Base-by-base conservation (phyloP, 1,140 invertebrate genomes). In the Nixonia krombeini region DNA sequence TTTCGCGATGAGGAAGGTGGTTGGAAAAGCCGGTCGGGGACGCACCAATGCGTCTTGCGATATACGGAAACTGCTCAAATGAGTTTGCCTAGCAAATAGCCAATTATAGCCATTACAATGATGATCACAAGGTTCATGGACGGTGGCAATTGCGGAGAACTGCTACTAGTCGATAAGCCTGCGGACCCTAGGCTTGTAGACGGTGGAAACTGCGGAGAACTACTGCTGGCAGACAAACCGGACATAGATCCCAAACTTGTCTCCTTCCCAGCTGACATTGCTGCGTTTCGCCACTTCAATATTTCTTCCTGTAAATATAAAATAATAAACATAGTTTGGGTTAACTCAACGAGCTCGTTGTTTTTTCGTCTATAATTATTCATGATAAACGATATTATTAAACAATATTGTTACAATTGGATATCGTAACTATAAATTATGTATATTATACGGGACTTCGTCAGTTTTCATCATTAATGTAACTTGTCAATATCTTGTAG, bases 31-130 rank as follows among this genome's bases (percentile, higher is more conserved):
- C 50, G 65, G 65, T 73, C 67, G 46, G 70, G 70, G 72, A 66
- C 62, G 65, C 67, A 74, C 75, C 70, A 66, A 73, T 64, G 65
- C 58, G 37, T 37, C 46, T 18, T 65, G 46, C 65, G 55, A 38
- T 68, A 70, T 61, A 53, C 66, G 61, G 69, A 73, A 71, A 71
- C 59, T 73, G 72, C 74, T 85, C 81, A 85, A 73, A 85, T 81
- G 41, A 85, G 49, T 80, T 84, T 85, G 50, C 82, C 84, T 67
- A 85, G 49, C 21, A 85, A 66, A 70, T 80, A 85, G 55, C 83
- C 84, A 15, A 85, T 40, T 72, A 85, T 64, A 44, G 78, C 73
- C 77, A 85, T 84, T 12, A 72, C 69, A 18, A 85, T 49, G 31
- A 79, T 78, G 37, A 84, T 74, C 5, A 83, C 52, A 38, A 82